Base-by-base conservation (phyloP, 2,797 vertebrate genomes). In the Alfaro cultratus region DNA sequence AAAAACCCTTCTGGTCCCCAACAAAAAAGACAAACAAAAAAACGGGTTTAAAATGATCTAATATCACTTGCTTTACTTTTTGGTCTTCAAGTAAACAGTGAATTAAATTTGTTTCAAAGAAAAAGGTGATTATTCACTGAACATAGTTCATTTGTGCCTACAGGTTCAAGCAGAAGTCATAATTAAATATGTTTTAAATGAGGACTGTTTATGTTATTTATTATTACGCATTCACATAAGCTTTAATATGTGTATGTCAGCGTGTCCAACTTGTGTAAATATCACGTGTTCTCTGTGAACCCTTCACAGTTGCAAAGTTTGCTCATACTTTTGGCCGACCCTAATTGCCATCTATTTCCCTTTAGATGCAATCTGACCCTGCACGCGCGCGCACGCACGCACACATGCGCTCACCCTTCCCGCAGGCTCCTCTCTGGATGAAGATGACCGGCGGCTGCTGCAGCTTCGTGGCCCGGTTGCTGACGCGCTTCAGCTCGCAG, bases 401-500 rank as follows among this genome's bases (percentile, higher is more conserved):
- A 0, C 55, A 23, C 41, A 16, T 4, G 67, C 78, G 26, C 92
- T 74, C 85, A 93, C 92, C 97, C 94, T 95, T 94, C 21, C 96
- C 96, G 89, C 98, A 99, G 87, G 96, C 92, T 77, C 98, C 98
- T 26, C 97, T 96, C 94, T 99, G 98, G 91, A 98, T 96, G 84
- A 97, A 95, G 89, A 99, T 97, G 86, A 97, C 78, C 2, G 96
- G 95, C 31, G 97, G 97, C 89, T 96, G 96, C 39, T 90, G 92
- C 72, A 95, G 95, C 23, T 90, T 84, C 86, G 93, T 91, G 0
- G 96, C 96, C 18, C 95, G 95, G 85, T 88, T 94, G 89, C 96
- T 97, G 82, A 96, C 96, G 16, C 96, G 95, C 83, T 96, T 97
- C 90, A 99, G 95, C 84, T 97, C 97, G 94, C 98, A 99, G 92